These are phyloP conservation scores for Stictocephala bisonia DNA, from an alignment of 2,888 invertebrate species.

Conservation along the genomic window DNA sequence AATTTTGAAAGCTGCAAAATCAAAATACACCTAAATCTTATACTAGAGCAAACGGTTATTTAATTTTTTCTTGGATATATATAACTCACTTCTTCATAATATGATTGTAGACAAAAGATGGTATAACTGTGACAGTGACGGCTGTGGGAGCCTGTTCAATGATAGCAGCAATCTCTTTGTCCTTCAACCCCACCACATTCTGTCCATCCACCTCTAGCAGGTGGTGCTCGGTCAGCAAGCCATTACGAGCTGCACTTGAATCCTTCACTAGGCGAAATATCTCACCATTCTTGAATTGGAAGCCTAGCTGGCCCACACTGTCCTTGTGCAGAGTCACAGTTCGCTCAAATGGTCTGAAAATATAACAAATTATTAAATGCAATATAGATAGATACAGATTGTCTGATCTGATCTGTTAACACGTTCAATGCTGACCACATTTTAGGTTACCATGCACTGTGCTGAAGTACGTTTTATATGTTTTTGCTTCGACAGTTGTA, in stretches of 20 bases:
- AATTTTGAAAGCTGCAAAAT: too few relatives aligned
- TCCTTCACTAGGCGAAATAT: conserved; percentile 86
- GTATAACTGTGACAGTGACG: conserved; percentile 88
- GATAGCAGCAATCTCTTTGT: conserved; percentile 83
- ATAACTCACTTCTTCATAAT: conserved; percentile 93
- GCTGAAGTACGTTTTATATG: too few relatives aligned
- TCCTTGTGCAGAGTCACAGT: conserved; percentile 93
- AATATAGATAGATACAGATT: too few relatives aligned
- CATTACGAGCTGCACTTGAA: conserved; percentile 92
- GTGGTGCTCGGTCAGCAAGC: conserved; percentile 89
- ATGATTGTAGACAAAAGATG: conserved; percentile 88
- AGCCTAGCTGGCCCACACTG: conserved; percentile 84
- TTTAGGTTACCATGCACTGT: too few relatives aligned
- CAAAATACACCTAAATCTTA: too few relatives aligned
- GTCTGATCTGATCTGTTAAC: too few relatives aligned
- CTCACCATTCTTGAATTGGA: conserved; percentile 89
- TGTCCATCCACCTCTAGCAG: conserved; percentile 89
- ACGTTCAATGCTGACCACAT: too few relatives aligned
- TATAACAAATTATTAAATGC: too few relatives aligned
- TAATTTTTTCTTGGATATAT: too few relatives aligned
- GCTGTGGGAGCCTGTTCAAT: conserved; percentile 78
- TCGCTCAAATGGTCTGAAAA: conserved; percentile 90
- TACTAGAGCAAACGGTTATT: too few relatives aligned
- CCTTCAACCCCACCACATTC: conserved; percentile 91
- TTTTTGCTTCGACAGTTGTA: too few relatives aligned